Conservation (phyloP, 2,888 invertebrate species). For the Eupithecia vulgata region DNA sequence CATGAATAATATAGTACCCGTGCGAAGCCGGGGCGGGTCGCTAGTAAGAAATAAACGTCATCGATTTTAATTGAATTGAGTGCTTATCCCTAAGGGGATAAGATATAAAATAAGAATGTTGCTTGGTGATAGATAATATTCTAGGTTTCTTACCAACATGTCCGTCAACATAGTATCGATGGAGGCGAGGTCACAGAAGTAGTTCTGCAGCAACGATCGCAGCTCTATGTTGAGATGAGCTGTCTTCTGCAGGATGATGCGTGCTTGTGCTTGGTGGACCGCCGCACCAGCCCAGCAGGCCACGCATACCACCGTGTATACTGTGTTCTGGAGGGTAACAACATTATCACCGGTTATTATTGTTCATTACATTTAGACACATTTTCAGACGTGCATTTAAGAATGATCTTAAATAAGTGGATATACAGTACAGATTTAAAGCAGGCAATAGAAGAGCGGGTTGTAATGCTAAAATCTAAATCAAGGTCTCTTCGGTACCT, state of each 20-base stretch:
- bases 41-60: too few species aligned
- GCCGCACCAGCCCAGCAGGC: conserved; percentile 82
- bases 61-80: too few species aligned
- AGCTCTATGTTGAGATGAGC: conserved; percentile 75
- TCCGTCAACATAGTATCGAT: conserved; percentile 85
- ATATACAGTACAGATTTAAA: too few species aligned
- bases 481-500: too few species aligned
- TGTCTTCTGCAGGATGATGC: conserved; percentile 71
- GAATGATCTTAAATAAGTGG: too few species aligned
- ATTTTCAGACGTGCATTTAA: background rate
- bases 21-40: too few species aligned
- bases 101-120: too few species aligned
- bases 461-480: background rate
- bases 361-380: background rate
- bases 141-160: conserved; percentile 73
- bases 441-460: background rate
- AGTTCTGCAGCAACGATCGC: conserved; percentile 70
- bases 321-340: conserved; percentile 53
- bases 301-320: conserved; percentile 73
- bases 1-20: too few species aligned
- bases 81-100: too few species aligned
- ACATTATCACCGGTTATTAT: background rate
- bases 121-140: background rate
- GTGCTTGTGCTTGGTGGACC: conserved; percentile 75
- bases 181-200: conserved; percentile 82